phyloP scores from a whole-genome alignment of 2,797 vertebrate genomes.

The Emydoidea blandingii region DNA sequence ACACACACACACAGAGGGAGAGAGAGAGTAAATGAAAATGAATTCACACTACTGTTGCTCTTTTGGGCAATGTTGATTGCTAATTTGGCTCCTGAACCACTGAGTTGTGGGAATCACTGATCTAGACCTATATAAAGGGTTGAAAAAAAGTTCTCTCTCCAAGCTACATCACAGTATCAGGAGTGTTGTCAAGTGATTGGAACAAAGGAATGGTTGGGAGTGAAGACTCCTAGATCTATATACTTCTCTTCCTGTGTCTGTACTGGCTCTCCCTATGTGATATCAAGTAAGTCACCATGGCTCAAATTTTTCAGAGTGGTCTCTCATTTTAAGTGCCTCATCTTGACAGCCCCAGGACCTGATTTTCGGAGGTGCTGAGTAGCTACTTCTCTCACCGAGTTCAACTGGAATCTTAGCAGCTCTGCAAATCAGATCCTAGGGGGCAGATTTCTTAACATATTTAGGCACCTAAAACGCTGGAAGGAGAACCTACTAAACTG shows the following conservation, averaged over 20 bases:
- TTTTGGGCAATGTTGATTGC: not conserved
- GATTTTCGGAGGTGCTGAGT: not conserved
- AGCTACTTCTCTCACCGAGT: not conserved
- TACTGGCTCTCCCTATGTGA: not conserved
- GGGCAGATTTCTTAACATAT: not conserved
- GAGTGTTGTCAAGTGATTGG: not conserved
- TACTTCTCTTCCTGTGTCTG: fast-evolving
- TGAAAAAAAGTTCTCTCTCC: not conserved
- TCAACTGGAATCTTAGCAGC: not conserved
- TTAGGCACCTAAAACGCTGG: not conserved
- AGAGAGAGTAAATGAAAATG: not conserved
- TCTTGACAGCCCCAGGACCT: fast-evolving
- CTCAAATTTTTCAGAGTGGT: not conserved
- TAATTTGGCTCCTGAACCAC: not conserved
- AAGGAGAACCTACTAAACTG: no score
- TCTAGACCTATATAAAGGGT: not conserved
- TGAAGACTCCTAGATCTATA: not conserved
- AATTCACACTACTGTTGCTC: not conserved
- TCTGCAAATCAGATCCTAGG: not conserved
- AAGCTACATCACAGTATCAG: not conserved
- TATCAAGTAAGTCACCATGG: not conserved
- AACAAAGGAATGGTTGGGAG: not conserved
- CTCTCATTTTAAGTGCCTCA: not conserved
- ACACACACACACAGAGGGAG: no score
- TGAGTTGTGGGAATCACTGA: not conserved